Base-by-base conservation (phyloP, 1,140 invertebrate genomes). In the Chrysomallon squamiferum region DNA sequence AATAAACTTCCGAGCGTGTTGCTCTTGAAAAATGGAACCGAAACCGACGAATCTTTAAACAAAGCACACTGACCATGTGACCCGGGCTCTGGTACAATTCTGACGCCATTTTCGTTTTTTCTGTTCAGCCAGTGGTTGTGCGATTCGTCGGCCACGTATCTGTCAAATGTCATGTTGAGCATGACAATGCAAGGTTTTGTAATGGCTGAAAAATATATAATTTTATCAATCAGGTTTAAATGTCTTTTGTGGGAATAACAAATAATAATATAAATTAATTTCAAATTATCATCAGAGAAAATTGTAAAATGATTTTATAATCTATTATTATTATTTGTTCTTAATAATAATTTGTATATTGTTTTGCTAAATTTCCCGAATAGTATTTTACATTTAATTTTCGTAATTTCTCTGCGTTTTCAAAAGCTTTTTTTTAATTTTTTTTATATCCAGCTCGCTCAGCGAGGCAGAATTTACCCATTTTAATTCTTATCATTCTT, bases 81-180 rank as follows among this genome's bases (percentile, higher is more conserved):
- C 6, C 56, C 56, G 20, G 38, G 32, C 29, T 71, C 69, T 3
- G 18, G 22, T n/a, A 63, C 30, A 6, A 64, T 62, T 13, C 43
- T 15, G 7, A 62, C 33, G 30, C 35, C 49, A 29, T 57, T 49
- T 13, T 59, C 45, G 49, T 60, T 35, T 3, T 45, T 63, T 13
- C 63, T 33, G 41, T 71, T 66, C 33, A 71, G 58, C 69, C 69
- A 71, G 2, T 67, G 47, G 43, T 50, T 59, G 35, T 65, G 45
- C 30, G 64, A 61, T 25, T 63, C 62, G 47, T 71, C 69, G 45
- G 49, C 61, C 29, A 71, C 61, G n/a, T 58, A 47, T 13, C 58
- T 59, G 25, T 59, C 59, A 35, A 71, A 71, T 15, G 65, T 67
- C 62, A 71, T 52, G 20, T 68, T 67, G 30, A 71, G 52, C 69